Percentiles rank a stretch among this genome's conserved stretches.
Evolutionary conservation across 2,888 invertebrate genomes (phyloP).

Genomic region (Kuschelorhynchus macadamiae): DNA sequence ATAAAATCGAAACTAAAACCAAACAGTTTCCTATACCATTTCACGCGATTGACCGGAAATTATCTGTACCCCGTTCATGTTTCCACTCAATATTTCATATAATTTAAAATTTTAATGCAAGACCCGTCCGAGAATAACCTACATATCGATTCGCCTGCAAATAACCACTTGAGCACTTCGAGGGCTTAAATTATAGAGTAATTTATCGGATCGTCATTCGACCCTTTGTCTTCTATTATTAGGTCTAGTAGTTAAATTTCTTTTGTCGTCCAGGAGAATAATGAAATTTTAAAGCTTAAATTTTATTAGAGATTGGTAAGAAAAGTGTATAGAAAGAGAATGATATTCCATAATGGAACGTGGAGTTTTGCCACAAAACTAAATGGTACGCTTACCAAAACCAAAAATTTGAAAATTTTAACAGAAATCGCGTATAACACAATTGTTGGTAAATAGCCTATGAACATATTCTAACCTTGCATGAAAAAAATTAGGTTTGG

Average conservation of each 20-base stretch:
- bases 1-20: too few relatives aligned
- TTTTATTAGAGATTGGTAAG: slow-evolving; percentile 4
- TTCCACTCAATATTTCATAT: slow-evolving; percentile 31
- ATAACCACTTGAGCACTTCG: slow-evolving; percentile 16
- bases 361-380: neutral
- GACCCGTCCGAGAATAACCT: slow-evolving; percentile 17
- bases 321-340: slow-evolving; percentile 4
- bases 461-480: too few relatives aligned
- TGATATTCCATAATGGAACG: neutral
- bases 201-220: slow-evolving; percentile 21
- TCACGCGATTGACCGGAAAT: slow-evolving; percentile 15
- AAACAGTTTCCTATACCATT: slow-evolving; percentile 1
- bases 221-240: slow-evolving; percentile 29
- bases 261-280: slow-evolving; percentile 18
- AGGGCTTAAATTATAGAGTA: slow-evolving; percentile 23
- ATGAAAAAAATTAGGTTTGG: too few relatives aligned
- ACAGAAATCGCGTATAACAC: too few relatives aligned
- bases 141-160: slow-evolving; percentile 22
- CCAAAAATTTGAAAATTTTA: too few relatives aligned
- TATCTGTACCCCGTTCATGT: slow-evolving; percentile 21
- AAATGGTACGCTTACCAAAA: neutral
- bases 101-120: slow-evolving; percentile 25
- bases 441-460: too few relatives aligned
- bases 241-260: slow-evolving; percentile 22
- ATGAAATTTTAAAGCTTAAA: slow-evolving; percentile 14